phyloP scores from a whole-genome alignment of 1,140 invertebrate genomes.

The Drosophila persimilis region DNA sequence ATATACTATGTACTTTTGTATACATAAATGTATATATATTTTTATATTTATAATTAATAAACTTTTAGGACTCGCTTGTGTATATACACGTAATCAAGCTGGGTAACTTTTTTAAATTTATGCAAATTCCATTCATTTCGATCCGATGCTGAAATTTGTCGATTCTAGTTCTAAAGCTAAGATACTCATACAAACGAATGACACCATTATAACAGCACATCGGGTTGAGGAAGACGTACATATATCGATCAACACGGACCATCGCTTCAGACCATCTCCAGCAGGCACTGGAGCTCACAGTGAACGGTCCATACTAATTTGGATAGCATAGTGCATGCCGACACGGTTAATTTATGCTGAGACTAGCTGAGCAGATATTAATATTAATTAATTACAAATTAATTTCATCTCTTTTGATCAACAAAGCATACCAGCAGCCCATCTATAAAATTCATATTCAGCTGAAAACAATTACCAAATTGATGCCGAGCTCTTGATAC shows the following conservation, averaged over 20 bases:
- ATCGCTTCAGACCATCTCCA: background rate
- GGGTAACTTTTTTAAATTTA: slow-evolving; percentile 39
- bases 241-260: slow-evolving; percentile 48
- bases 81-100: slow-evolving; percentile 39
- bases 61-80: background rate
- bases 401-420: slow-evolving; percentile 35
- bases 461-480: too few species aligned
- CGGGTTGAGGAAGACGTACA: slow-evolving; percentile 60
- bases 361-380: slow-evolving; percentile 32
- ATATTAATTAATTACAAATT: slow-evolving; percentile 53
- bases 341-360: slow-evolving; percentile 39
- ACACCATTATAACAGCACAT: slow-evolving; percentile 28
- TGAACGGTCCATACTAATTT: too few species aligned
- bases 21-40: slow-evolving; percentile 3
- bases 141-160: slow-evolving; percentile 7
- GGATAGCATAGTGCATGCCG: background rate
- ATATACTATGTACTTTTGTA: slow-evolving; percentile 29
- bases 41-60: slow-evolving; percentile 1
- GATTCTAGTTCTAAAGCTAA: slow-evolving; percentile 21
- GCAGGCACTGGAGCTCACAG: too few species aligned
- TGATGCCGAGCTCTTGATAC: too few species aligned
- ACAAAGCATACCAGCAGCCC: background rate
- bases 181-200: slow-evolving; percentile 9
- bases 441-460: background rate
- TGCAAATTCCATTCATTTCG: slow-evolving; percentile 23